A percentile compares a stretch with the other conserved stretches of the same genome.
Evolutionary conservation across 1,140 invertebrate genomes (phyloP).

Genomic region (Pomacea maculata): DNA sequence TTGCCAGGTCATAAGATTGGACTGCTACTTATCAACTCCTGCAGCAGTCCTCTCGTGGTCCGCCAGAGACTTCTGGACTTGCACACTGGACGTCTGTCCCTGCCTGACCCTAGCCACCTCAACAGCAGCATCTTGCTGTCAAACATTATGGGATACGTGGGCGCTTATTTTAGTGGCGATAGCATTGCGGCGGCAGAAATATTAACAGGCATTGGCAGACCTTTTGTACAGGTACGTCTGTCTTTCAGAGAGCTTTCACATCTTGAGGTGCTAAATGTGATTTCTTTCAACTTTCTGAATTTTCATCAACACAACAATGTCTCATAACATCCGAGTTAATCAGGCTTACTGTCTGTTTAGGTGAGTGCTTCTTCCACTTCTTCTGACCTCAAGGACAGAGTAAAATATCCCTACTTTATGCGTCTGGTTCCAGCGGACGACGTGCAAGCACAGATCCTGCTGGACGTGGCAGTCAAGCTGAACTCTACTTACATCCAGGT

Average conservation of each 20-base stretch:
- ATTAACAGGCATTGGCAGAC: conserved; percentile 6
- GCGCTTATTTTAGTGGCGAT: conserved; percentile 13
- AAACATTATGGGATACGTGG: conserved; percentile 32
- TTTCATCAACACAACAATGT: too few relatives aligned
- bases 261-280: too few relatives aligned
- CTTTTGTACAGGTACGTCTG: conserved; percentile 15
- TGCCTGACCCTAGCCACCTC: conserved; percentile 59
- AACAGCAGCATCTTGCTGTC: conserved; percentile 70
- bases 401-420: conserved; percentile 78
- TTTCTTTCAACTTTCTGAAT: too few relatives aligned
- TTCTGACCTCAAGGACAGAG: conserved; percentile 77
- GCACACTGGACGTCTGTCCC: neutral
- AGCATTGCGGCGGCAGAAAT: conserved; percentile 28
- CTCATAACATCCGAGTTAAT: too few relatives aligned
- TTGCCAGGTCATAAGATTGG: conserved; percentile 8
- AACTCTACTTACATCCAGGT: conserved; percentile 39
- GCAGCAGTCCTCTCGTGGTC: conserved; percentile 1
- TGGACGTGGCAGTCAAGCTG: conserved; percentile 29
- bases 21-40: conserved; percentile 15
- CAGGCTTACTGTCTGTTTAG: conserved; percentile 60
- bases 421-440: conserved; percentile 84
- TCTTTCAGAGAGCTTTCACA: too few relatives aligned
- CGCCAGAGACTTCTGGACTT: conserved; percentile 16
- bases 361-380: conserved; percentile 82
- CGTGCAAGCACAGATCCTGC: conserved; percentile 78